Evolutionary conservation across 2,888 invertebrate genomes (phyloP).

Genomic region (Agriotes lineatus): DNA sequence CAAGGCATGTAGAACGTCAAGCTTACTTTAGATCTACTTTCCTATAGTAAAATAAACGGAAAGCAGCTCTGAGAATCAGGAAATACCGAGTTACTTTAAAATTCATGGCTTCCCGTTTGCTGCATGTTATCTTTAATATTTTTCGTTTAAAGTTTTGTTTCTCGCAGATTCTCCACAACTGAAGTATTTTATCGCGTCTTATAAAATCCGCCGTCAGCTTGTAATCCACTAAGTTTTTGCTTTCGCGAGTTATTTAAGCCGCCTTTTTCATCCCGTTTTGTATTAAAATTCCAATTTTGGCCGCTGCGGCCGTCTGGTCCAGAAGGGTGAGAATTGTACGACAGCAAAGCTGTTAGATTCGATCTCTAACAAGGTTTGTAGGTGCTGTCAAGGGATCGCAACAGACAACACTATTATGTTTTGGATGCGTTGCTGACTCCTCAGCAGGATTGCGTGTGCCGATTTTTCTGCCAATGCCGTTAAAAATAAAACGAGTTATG

Average conservation of each 20-base stretch:
- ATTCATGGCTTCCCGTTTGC: conserved; percentile 3
- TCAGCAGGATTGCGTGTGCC: neutral
- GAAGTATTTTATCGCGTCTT: neutral
- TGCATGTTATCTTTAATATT: conserved; percentile 1
- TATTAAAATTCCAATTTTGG: neutral
- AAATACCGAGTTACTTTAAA: conserved; percentile 1
- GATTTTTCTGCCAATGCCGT: conserved; percentile 9
- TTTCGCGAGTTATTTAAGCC: too few species aligned
- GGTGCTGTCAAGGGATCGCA: conserved; percentile 26
- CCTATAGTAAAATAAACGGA: neutral
- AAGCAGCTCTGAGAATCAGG: neutral
- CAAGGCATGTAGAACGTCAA: too few species aligned
- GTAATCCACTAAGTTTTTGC: neutral
- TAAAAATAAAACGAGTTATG: conserved; percentile 17
- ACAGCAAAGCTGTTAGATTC: neutral
- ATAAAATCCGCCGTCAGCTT: neutral
- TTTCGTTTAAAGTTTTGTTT: neutral
- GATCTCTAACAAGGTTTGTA: conserved; percentile 28
- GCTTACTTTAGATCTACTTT: neutral
- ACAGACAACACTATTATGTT: conserved; percentile 29
- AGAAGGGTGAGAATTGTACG: conserved; percentile 19
- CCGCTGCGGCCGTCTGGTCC: neutral
- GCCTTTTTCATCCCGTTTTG: too few species aligned
- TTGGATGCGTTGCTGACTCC: conserved; percentile 20
- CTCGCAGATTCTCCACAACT: neutral